A percentile compares a stretch with the other conserved stretches of the same genome.
phyloP scores from a whole-genome alignment of 2,113 vertebrate species.

The Tricholaema leucomelas region DNA sequence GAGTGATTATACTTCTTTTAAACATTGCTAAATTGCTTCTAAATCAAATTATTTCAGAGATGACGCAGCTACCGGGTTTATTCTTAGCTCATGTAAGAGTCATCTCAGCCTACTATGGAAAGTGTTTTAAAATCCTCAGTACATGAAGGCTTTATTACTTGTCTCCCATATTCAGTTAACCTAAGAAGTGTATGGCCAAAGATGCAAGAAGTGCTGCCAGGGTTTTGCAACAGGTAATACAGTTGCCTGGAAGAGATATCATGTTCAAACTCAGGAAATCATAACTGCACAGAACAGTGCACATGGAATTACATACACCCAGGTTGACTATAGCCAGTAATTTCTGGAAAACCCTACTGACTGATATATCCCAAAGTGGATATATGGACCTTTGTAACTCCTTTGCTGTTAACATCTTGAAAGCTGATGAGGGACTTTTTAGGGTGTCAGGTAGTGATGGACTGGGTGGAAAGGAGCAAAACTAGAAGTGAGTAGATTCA shows the following conservation, averaged over 20 bases:
- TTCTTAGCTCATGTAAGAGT: not conserved
- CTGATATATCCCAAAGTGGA: not conserved
- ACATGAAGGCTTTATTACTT: not conserved
- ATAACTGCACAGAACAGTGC: not conserved
- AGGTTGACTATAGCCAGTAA: not conserved
- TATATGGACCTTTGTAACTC: not conserved
- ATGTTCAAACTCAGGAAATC: not conserved
- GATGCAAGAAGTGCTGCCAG: not conserved
- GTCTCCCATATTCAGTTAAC: not conserved
- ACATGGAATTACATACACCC: not conserved
- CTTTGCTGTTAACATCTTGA: not conserved
- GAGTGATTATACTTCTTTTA: not conserved
- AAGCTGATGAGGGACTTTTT: no score
- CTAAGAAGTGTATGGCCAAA: not conserved
- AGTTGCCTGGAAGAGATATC: not conserved
- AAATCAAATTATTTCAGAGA: constrained; percentile 18
- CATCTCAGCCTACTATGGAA: not conserved
- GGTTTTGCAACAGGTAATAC: not conserved
- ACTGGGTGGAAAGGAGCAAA: no score
- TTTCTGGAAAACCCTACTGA: not conserved
- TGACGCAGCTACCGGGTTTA: not conserved
- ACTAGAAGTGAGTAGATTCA: no score
- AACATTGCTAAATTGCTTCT: not conserved
- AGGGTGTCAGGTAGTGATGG: no score
- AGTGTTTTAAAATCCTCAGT: not conserved